Evolutionary conservation across 92 coral and sea anemone species (phyloP), one percentile per base, ranked within the genome.

Genomic region (Epizoanthus scotinus): DNA sequence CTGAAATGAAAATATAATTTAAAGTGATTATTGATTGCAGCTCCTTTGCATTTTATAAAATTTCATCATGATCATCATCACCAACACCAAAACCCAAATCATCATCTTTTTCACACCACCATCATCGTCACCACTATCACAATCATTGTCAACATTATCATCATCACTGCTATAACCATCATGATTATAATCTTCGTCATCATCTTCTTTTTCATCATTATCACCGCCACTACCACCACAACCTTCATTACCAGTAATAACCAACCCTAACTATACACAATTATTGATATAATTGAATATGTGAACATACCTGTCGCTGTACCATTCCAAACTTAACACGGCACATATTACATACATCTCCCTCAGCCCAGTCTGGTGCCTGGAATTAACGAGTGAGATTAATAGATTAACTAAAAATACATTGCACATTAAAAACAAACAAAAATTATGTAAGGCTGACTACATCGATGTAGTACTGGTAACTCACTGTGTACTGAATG

Each of bases 291-390:
- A n/a, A n/a, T n/a, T n/a, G n/a, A n/a, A 29, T 8, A 12, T 15
- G n/a, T 18, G 47, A 42, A 56, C 79, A 29, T 84, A 96, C 99
- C 98, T 96, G 99, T 86, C 99, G 89, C 31, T 91, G 87, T 55
- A 96, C 88, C 67, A 95, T 93, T 42, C 92, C 92, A 84, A 96
- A 96, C 86, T 96, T 96, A 19, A 93, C 99, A 34, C 99, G 91
- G 53, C 99, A 96, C 90, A 92, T 93, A 87, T 96, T 97, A 84
- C 99, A 96, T 12, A 91, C 95, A 49, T 96, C 99, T 44, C 99
- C 99, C 42, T 96, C 99, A 2, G 98, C 99, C 99, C 99, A 96
- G 14, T 92, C 94, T 67, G 99, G 99, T 42, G 99, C 99, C 99
- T 96, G 60, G 8, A 58, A 50, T 27, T 14, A 69, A 22, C 47